phyloP scores from a whole-genome alignment of 2,797 vertebrate species.

The Danionella dracula region DNA sequence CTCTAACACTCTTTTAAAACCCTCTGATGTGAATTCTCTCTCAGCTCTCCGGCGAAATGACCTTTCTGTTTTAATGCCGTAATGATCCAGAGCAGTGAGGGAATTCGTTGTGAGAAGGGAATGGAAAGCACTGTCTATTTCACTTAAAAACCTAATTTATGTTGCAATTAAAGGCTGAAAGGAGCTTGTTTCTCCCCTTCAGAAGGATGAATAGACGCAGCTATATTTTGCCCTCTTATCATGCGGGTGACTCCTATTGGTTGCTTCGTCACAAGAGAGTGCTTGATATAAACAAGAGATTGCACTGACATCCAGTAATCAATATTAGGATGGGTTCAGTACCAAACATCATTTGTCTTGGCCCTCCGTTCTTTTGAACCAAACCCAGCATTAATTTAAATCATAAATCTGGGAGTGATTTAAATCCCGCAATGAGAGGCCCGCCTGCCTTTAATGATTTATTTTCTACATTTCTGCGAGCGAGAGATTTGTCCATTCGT shows the following conservation, averaged over 20 bases:
- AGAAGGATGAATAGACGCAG: conserved; percentile 62
- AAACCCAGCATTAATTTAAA: conserved; percentile 99
- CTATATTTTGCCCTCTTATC: conserved; percentile 93
- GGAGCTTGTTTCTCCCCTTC: conserved; percentile 56
- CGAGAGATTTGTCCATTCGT: conserved; percentile 99
- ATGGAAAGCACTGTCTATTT: conserved; percentile 51
- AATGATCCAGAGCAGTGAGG: conserved; percentile 41
- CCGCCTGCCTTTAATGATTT: conserved; percentile 98
- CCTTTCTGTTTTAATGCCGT: conserved; percentile 46
- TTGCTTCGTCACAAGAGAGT: conserved; percentile 96
- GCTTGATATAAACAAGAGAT: conserved; percentile 99
- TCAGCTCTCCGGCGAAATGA: conserved; percentile 29
- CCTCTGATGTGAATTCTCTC: conserved; percentile 9
- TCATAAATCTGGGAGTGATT: conserved; percentile 99
- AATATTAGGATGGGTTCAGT: conserved; percentile 99
- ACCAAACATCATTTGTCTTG: conserved; percentile 99
- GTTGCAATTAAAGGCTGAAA: conserved; percentile 53
- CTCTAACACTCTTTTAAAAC: conserved; percentile 47
- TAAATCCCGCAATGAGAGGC: conserved; percentile 85
- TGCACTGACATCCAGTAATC: conserved; percentile 99
- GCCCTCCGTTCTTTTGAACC: conserved; percentile 98
- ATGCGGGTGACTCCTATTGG: conserved; percentile 90
- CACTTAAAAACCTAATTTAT: conserved; percentile 54
- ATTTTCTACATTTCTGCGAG: conserved; percentile 99
- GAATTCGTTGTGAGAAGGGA: conserved; percentile 41